Evolutionary conservation across 2,888 invertebrate species (phyloP).

Genomic region (Marasmarcha lunaedactyla): DNA sequence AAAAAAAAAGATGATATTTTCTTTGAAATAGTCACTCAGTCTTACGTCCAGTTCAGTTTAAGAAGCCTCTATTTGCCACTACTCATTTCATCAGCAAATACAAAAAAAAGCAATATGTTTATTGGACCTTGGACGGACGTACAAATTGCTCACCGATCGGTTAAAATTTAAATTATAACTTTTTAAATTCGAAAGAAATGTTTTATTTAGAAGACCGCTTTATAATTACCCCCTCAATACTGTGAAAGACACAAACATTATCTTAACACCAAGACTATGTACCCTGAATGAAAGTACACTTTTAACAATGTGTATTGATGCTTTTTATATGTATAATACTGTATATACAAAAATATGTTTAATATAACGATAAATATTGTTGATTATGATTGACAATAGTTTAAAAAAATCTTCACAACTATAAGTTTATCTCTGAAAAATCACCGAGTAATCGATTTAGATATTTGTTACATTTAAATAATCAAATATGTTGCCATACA

Average conservation of each 20-base stretch:
- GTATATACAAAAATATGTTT: slow-evolving; percentile 51
- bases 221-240: not conserved
- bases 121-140: slow-evolving; percentile 30
- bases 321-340: slow-evolving; percentile 35
- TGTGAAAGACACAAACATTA: not conserved
- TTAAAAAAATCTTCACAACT: no score
- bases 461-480: no score
- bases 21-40: slow-evolving; percentile 1
- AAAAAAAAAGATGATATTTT: not conserved
- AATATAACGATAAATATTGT: slow-evolving; percentile 7
- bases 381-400: no score
- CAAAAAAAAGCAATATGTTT: slow-evolving; percentile 16
- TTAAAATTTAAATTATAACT: not conserved
- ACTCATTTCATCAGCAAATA: slow-evolving; percentile 7
- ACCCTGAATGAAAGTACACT: slow-evolving; percentile 22
- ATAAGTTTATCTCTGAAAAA: no score
- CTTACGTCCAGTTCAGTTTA: not conserved
- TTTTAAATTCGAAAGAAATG: not conserved
- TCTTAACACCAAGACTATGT: slow-evolving; percentile 28
- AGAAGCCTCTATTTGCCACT: not conserved
- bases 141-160: slow-evolving; percentile 20
- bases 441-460: no score
- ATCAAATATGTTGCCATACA: no score
- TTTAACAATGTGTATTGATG: slow-evolving; percentile 24
- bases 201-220: not conserved